Conservation (phyloP, 2,113 vertebrate species). For the Erythrocercus mccallii region DNA sequence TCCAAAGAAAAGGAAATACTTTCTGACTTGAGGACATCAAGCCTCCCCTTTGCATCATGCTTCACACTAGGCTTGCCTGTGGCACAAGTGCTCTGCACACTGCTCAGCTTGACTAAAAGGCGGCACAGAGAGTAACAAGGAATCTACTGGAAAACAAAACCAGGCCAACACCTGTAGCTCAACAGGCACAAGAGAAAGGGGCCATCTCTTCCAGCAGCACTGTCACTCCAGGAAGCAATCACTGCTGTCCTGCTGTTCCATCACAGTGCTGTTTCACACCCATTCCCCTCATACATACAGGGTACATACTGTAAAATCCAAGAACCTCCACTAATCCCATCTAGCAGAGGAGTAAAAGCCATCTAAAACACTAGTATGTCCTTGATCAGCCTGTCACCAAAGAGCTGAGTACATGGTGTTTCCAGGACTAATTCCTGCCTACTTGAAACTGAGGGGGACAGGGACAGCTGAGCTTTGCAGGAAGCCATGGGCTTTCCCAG, state of each 20-base stretch:
- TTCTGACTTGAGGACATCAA: background rate
- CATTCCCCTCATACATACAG: fast-evolving
- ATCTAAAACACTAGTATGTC: background rate
- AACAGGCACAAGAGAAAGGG: background rate
- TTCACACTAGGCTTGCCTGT: background rate
- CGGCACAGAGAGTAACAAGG: background rate
- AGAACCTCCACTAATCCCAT: background rate
- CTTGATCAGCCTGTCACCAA: background rate
- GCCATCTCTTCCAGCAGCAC: background rate
- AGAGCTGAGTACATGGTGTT: fast-evolving
- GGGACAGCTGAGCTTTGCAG: background rate
- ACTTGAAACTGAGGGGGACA: background rate
- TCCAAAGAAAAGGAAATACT: background rate
- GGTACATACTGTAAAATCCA: background rate
- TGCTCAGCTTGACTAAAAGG: background rate
- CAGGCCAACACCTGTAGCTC: background rate
- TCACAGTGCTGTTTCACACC: fast-evolving
- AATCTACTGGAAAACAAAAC: background rate
- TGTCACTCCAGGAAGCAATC: background rate
- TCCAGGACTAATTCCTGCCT: background rate
- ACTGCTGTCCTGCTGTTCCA: background rate
- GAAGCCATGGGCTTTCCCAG: background rate
- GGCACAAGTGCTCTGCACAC: background rate
- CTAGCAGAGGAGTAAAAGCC: background rate
- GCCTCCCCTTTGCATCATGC: background rate